A percentile compares a stretch with the other conserved stretches of the same genome.
These are phyloP conservation scores for Scomber colias DNA, from an alignment of 2,113 vertebrate genomes.

Conservation along the genomic window DNA sequence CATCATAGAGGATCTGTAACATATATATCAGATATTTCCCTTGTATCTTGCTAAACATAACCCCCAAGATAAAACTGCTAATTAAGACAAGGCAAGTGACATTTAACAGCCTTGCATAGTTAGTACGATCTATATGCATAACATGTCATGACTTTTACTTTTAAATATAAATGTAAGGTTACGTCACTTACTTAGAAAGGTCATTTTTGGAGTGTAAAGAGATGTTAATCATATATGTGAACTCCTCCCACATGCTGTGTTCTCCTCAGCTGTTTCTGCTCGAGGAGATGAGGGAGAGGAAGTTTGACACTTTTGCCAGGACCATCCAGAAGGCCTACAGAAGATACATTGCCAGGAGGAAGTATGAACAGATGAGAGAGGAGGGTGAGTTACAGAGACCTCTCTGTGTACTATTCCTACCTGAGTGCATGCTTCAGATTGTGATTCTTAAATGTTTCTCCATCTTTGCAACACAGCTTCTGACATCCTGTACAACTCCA, in stretches of 20 bases:
- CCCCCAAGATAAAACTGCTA: too few relatives aligned
- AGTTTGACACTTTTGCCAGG: slow-evolving; percentile 94
- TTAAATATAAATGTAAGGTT: too few relatives aligned
- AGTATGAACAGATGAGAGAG: slow-evolving; percentile 97
- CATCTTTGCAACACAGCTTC: slow-evolving; percentile 86
- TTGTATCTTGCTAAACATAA: too few relatives aligned
- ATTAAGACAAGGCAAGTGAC: too few relatives aligned
- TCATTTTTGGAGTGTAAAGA: too few relatives aligned
- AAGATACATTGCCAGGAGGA: slow-evolving; percentile 88
- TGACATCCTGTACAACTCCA: slow-evolving; percentile 95
- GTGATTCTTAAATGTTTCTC: neutral
- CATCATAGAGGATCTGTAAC: too few relatives aligned
- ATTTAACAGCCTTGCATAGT: too few relatives aligned
- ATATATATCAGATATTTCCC: too few relatives aligned
- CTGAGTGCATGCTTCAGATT: neutral
- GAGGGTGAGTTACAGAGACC: slow-evolving; percentile 87
- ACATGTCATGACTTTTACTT: too few relatives aligned
- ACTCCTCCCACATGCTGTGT: neutral
- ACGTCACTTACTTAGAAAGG: too few relatives aligned
- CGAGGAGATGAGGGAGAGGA: slow-evolving; percentile 96
- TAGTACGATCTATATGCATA: too few relatives aligned
- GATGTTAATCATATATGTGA: neutral
- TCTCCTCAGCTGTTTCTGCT: slow-evolving; percentile 92
- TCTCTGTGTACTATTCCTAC: rapidly evolving
- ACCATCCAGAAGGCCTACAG: slow-evolving; percentile 98